Conservation (phyloP, 2,113 vertebrate genomes). For the Nesogale talazaci region DNA sequence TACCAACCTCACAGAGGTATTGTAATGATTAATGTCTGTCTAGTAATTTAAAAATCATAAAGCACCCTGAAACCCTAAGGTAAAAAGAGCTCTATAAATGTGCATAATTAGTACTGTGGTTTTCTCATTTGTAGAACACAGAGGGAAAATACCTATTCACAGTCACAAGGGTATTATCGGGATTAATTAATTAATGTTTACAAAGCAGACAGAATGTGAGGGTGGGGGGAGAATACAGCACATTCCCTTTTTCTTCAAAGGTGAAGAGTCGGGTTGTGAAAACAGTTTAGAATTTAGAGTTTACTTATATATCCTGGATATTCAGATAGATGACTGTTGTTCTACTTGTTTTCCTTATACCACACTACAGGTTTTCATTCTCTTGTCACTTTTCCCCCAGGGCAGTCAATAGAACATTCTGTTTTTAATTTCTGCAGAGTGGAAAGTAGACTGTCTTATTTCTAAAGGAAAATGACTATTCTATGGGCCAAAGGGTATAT, state of each 20-base stretch:
- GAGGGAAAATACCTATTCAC: conserved; percentile 57
- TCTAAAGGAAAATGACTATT: background rate
- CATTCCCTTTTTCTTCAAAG: conserved; percentile 49
- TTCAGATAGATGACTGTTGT: conserved; percentile 5
- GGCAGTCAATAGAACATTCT: background rate
- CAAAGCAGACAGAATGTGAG: conserved; percentile 6
- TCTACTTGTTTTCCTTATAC: background rate
- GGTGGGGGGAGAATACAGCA: background rate
- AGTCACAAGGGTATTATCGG: conserved; percentile 26
- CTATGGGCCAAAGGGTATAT: no score
- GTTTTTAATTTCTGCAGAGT: background rate
- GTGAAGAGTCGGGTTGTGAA: conserved; percentile 35
- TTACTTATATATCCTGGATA: conserved; percentile 23
- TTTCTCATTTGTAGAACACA: conserved; percentile 55
- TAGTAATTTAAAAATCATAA: conserved; percentile 54
- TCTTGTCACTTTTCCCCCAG: background rate
- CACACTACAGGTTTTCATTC: background rate
- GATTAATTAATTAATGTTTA: conserved; percentile 70
- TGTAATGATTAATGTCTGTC: conserved; percentile 32
- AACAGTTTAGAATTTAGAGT: conserved; percentile 32
- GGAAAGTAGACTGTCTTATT: background rate
- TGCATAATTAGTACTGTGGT: conserved; percentile 46
- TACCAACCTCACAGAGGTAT: background rate
- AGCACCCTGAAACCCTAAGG: background rate
- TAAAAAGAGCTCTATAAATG: conserved; percentile 43